Conservation (phyloP, 2,113 vertebrate genomes). For the Cochlearius cochlearius region DNA sequence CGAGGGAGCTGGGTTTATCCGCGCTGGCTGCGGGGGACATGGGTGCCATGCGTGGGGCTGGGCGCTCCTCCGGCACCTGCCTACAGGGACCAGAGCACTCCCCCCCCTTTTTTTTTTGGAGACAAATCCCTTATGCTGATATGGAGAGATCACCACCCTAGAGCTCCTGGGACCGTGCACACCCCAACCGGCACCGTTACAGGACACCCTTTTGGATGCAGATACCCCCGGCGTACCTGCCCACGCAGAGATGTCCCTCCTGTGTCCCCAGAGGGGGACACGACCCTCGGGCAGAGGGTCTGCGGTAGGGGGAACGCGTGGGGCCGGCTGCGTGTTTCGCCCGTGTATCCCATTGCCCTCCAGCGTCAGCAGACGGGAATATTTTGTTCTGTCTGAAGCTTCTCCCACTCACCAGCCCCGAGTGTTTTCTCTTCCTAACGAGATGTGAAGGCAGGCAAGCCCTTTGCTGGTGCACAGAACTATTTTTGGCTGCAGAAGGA, state of each 20-base stretch:
- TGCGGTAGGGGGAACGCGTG: accelerated
- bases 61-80: not conserved
- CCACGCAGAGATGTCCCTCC: not conserved
- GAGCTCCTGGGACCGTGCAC: not conserved
- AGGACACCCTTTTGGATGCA: not conserved
- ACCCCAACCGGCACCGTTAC: accelerated
- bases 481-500: conserved; percentile 40
- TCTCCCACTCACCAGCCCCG: conserved; percentile 17
- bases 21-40: accelerated
- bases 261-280: not conserved
- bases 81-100: not conserved
- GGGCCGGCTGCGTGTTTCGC: not conserved
- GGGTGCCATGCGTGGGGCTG: not conserved
- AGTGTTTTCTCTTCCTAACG: conserved; percentile 3
- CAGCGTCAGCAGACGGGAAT: not conserved
- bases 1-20: not conserved
- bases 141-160: not conserved
- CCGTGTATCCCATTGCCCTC: not conserved
- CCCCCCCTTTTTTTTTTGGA: too few species aligned
- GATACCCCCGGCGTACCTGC: not conserved
- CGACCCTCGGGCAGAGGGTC: not conserved
- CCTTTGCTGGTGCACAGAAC: conserved; percentile 16
- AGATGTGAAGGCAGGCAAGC: conserved; percentile 42
- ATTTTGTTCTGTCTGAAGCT: conserved; percentile 20
- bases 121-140: not conserved